Percentiles rank a stretch among this genome's conserved stretches.
phyloP scores from a whole-genome alignment of 2,888 invertebrate species.

The Drosophila atripex region DNA sequence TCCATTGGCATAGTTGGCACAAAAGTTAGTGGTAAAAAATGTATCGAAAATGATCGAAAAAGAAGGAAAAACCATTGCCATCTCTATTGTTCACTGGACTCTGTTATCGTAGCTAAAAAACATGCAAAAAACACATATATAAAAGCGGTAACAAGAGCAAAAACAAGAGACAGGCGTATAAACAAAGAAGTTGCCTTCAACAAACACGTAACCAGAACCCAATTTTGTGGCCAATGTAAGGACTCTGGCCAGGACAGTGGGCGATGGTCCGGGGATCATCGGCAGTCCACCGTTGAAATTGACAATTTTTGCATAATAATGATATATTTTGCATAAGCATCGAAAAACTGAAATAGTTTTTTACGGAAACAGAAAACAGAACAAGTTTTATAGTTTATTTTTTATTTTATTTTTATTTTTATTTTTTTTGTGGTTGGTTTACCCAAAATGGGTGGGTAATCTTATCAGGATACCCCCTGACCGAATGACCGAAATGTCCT shows the following conservation, averaged over 20 bases:
- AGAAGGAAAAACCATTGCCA: background rate
- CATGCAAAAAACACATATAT: slow-evolving; percentile 30
- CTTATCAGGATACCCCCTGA: slow-evolving; percentile 13
- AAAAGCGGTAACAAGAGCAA: slow-evolving; percentile 32
- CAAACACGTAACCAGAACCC: slow-evolving; percentile 57
- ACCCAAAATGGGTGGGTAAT: slow-evolving; percentile 25
- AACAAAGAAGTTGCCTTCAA: slow-evolving; percentile 34
- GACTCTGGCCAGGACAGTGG: slow-evolving; percentile 1
- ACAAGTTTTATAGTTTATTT: background rate
- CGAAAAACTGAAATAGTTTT: slow-evolving; percentile 34
- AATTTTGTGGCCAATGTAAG: slow-evolving; percentile 63
- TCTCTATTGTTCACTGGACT: background rate
- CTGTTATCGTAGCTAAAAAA: slow-evolving; percentile 6
- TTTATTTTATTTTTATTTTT: background rate
- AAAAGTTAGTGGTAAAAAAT: background rate
- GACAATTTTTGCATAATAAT: slow-evolving; percentile 62
- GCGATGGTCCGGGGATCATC: slow-evolving; percentile 18
- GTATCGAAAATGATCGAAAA: background rate
- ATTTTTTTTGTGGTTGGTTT: background rate
- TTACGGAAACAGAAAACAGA: no score
- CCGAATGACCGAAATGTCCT: slow-evolving; percentile 23
- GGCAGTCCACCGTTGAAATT: slow-evolving; percentile 31
- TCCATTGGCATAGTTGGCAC: no score
- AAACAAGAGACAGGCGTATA: slow-evolving; percentile 22
- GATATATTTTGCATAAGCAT: slow-evolving; percentile 47